These are phyloP conservation scores for Drosophila anomalata DNA, from an alignment of 2,888 invertebrate genomes.

Conservation along the genomic window DNA sequence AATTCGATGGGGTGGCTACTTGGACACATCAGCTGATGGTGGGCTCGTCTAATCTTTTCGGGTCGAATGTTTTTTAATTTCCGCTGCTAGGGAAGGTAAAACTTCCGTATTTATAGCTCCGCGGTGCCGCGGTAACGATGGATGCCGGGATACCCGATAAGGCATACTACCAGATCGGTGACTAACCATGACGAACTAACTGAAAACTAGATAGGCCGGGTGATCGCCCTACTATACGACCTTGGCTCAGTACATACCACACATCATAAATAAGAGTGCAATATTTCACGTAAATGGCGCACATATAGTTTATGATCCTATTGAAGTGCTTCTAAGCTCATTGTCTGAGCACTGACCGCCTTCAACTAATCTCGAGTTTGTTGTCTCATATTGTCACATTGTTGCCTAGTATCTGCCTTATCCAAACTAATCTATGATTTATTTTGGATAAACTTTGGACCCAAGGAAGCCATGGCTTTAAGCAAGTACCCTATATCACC, in stretches of 20 bases:
- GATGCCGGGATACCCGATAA: slow-evolving; percentile 5
- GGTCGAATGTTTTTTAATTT: slow-evolving; percentile 19
- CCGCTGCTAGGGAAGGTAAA: slow-evolving; percentile 5
- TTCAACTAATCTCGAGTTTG: background rate
- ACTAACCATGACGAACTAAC: slow-evolving; percentile 9
- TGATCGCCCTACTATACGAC: background rate
- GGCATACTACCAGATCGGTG: slow-evolving; percentile 1
- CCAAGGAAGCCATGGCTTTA: no score
- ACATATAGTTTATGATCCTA: background rate
- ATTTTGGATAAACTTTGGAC: no score
- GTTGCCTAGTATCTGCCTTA: background rate
- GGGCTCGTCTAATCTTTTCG: slow-evolving; percentile 4
- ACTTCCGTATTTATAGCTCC: slow-evolving; percentile 13
- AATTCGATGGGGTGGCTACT: slow-evolving; percentile 2
- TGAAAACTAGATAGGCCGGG: background rate
- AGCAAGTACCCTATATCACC: slow-evolving; percentile 1
- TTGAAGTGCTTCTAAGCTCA: background rate
- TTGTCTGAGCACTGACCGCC: background rate
- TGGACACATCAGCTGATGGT: slow-evolving; percentile 27
- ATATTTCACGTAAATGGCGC: background rate
- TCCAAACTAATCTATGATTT: no score
- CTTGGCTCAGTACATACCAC: background rate
- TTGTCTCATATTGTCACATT: background rate
- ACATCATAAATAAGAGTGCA: background rate
- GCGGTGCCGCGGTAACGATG: slow-evolving; percentile 12